A percentile compares a stretch with the other conserved stretches of the same genome.
phyloP scores from a whole-genome alignment of 2,113 vertebrate genomes.

The Columba janthina region DNA sequence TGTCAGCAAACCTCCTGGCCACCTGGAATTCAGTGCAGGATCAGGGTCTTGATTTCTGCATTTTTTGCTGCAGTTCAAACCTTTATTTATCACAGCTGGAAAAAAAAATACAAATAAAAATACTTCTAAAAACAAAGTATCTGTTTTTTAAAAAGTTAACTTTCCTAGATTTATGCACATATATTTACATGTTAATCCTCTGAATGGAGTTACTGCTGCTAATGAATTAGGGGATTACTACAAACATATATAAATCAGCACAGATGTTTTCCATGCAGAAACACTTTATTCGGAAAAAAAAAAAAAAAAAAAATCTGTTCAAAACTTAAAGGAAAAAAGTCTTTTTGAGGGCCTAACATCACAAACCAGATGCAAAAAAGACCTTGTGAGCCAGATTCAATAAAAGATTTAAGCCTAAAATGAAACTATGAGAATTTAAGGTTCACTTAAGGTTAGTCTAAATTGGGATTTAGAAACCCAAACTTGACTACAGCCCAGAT shows the following conservation, averaged over 20 bases:
- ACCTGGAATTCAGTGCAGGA: conserved; percentile 30
- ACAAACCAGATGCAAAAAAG: background rate
- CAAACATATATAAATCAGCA: conserved; percentile 41
- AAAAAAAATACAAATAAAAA: conserved; percentile 47
- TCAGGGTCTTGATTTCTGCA: background rate
- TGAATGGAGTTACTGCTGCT: conserved; percentile 1
- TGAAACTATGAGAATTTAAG: background rate
- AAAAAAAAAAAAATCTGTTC: background rate
- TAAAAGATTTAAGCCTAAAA: background rate
- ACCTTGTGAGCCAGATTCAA: background rate
- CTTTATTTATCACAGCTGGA: conserved; percentile 49
- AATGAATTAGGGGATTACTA: conserved; percentile 39
- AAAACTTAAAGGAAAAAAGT: background rate
- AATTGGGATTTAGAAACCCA: background rate
- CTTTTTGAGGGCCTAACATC: background rate
- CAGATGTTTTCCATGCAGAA: conserved; percentile 20
- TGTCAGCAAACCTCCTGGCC: background rate
- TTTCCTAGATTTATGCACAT: conserved; percentile 44
- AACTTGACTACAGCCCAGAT: background rate
- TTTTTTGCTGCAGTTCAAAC: conserved; percentile 17
- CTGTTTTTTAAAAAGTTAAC: conserved; percentile 48
- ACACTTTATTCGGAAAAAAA: background rate
- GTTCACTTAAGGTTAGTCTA: background rate
- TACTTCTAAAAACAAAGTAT: conserved; percentile 13
- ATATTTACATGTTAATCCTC: conserved; percentile 53